Conservation (phyloP, 23 tunicate genomes). For the Ciona savignyi region DNA sequence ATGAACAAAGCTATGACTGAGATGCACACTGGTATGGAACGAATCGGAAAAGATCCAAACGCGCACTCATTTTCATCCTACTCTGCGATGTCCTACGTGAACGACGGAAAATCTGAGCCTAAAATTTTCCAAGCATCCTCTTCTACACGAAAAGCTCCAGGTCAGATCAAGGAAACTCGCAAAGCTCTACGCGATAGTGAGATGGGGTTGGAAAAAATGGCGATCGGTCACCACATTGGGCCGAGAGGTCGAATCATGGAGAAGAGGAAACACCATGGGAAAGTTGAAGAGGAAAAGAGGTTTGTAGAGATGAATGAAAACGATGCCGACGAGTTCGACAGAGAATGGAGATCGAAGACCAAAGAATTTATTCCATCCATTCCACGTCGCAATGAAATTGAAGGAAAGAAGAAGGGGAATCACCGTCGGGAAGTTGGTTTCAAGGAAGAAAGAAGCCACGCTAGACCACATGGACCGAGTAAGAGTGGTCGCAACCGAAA, state of each 20-base stretch:
- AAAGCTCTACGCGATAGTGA: slow-evolving; percentile 57
- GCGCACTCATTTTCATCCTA: slow-evolving; percentile 49
- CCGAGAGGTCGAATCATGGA: slow-evolving; percentile 53
- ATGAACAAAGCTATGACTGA: slow-evolving; percentile 40
- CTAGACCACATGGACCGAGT: slow-evolving; percentile 50
- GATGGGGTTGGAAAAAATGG: slow-evolving; percentile 82
- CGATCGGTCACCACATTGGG: slow-evolving; percentile 87
- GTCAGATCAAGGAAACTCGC: slow-evolving; percentile 80
- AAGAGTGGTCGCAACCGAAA: slow-evolving; percentile 40
- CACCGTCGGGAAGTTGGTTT: not conserved
- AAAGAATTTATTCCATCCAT: not conserved
- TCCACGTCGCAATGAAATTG: not conserved
- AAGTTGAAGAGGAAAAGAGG: slow-evolving; percentile 56
- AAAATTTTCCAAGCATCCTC: slow-evolving; percentile 71
- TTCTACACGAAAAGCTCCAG: slow-evolving; percentile 83
- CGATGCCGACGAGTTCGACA: slow-evolving; percentile 33
- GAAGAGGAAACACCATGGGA: slow-evolving; percentile 41
- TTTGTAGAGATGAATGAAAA: slow-evolving; percentile 73
- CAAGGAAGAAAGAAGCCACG: not conserved
- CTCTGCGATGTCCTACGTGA: slow-evolving; percentile 72
- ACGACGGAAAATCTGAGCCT: slow-evolving; percentile 87
- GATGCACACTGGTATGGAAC: slow-evolving; percentile 3
- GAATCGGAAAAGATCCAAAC: slow-evolving; percentile 30
- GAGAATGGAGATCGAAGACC: slow-evolving; percentile 21
- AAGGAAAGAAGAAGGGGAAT: not conserved